These are phyloP conservation scores for Pampusana beccarii DNA, from an alignment of 2,113 vertebrate species.

Conservation along the genomic window DNA sequence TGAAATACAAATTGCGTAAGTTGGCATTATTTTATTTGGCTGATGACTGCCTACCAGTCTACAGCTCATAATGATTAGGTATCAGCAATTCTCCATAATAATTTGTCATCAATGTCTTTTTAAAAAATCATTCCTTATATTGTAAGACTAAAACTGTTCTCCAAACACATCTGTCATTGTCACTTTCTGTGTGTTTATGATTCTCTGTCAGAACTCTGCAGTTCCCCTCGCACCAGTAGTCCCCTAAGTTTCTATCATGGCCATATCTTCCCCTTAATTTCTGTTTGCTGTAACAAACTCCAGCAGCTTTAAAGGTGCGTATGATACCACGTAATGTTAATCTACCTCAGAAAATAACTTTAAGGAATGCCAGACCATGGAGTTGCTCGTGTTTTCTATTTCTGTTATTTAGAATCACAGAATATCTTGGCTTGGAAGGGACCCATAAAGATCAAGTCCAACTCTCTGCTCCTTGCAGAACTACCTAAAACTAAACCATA, in stretches of 20 bases:
- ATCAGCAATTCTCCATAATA: neutral
- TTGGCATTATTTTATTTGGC: neutral
- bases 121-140: neutral
- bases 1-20: neutral
- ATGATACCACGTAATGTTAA: neutral
- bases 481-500: no score
- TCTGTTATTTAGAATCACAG: neutral
- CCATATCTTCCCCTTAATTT: neutral
- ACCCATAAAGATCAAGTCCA: neutral
- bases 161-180: neutral
- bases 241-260: fast-evolving
- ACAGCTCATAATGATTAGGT: neutral
- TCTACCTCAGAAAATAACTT: neutral
- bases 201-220: neutral
- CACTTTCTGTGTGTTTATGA: neutral
- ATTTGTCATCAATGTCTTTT: neutral
- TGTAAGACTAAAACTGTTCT: neutral
- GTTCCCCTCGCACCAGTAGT: neutral
- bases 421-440: neutral
- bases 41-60: neutral
- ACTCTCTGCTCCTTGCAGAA: no score
- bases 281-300: neutral
- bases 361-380: neutral
- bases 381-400: neutral
- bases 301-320: neutral